These are phyloP conservation scores for Anguilla japonica DNA, from an alignment of 2,113 vertebrate genomes.

Conservation along the genomic window DNA sequence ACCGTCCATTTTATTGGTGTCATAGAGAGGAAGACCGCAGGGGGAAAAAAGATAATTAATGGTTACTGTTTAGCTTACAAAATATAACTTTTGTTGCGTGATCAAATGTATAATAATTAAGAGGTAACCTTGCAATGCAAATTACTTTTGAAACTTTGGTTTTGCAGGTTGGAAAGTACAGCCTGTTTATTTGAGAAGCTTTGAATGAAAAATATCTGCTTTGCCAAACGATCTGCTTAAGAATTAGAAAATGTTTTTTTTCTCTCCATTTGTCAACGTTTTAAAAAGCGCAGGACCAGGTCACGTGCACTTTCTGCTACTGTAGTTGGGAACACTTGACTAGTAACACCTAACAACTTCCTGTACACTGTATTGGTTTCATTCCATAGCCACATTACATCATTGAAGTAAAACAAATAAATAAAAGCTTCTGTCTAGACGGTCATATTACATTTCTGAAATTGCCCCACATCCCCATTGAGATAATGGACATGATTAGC, in stretches of 20 bases:
- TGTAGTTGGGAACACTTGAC: not conserved
- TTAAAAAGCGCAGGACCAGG: not conserved
- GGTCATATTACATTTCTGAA: not conserved
- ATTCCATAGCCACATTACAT: not conserved
- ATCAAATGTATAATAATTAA: not conserved
- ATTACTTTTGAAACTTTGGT: not conserved
- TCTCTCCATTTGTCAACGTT: not conserved
- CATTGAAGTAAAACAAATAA: not conserved
- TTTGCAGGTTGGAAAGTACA: not conserved
- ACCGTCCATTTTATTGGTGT: conserved; percentile 42
- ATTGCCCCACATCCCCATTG: not conserved
- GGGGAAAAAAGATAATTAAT: not conserved
- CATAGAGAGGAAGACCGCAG: not conserved
- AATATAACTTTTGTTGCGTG: not conserved
- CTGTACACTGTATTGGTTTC: not conserved
- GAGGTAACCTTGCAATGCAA: not conserved
- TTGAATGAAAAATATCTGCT: not conserved
- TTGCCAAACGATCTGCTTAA: not conserved
- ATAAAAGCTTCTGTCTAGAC: not conserved
- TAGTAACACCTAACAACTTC: not conserved
- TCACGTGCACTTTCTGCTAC: not conserved
- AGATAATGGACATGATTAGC: not conserved
- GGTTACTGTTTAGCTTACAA: not conserved
- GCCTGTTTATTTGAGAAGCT: not conserved
- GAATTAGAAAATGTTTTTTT: not conserved